Evolutionary conservation across 2,888 invertebrate species (phyloP).

Genomic region (Crepidodera aurea): DNA sequence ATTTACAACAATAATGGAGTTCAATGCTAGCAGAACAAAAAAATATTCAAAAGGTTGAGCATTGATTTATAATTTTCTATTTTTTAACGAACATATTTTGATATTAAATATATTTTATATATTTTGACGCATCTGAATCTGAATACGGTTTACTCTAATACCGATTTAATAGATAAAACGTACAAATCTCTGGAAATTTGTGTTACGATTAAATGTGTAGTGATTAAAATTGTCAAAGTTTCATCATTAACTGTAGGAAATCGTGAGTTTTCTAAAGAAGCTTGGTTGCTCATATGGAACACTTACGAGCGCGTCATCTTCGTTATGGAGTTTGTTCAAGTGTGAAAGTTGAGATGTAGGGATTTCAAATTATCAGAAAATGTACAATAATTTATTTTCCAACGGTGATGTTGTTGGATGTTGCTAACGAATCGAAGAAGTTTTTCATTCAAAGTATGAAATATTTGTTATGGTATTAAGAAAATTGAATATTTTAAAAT

Average conservation of each 20-base stretch:
- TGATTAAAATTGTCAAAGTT: slow-evolving; percentile 21
- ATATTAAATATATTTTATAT: no score
- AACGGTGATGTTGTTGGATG: not conserved
- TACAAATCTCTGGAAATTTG: not conserved
- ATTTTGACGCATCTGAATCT: no score
- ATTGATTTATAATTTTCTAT: no score
- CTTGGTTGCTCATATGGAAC: slow-evolving; percentile 7
- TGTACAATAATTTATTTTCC: slow-evolving; percentile 26
- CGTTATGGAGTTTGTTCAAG: slow-evolving; percentile 37
- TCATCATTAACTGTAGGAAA: slow-evolving; percentile 17
- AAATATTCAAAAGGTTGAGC: no score
- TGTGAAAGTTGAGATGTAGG: slow-evolving; percentile 35
- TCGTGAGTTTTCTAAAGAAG: slow-evolving; percentile 11
- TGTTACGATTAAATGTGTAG: slow-evolving; percentile 4
- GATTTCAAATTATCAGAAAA: slow-evolving; percentile 22
- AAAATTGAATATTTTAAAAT: no score
- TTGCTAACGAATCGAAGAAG: no score
- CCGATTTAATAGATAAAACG: not conserved
- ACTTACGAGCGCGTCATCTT: slow-evolving; percentile 14
- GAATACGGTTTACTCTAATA: no score
- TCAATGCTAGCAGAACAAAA: no score
- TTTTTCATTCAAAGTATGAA: no score
- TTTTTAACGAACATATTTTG: no score
- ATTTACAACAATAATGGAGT: no score
- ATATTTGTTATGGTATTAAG: no score